Percentiles rank a stretch among this genome's conserved stretches.
Conservation (phyloP, 2,888 invertebrate genomes). For the Icerya purchasi region DNA sequence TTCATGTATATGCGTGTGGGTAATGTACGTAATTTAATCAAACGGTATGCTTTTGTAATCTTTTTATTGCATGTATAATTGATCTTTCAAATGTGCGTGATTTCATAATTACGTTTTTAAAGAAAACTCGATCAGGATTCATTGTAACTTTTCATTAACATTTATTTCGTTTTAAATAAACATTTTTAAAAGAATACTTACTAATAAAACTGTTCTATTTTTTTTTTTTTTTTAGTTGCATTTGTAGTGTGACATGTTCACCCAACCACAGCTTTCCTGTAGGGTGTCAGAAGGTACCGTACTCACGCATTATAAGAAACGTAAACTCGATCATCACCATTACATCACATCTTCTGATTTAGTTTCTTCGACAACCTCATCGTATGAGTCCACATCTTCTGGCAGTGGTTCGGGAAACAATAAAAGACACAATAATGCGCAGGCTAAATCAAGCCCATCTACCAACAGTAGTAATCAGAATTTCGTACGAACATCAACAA, state of each 20-base stretch:
- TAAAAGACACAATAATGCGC: constrained; percentile 15
- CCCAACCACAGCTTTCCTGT: constrained; percentile 33
- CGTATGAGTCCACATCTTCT: constrained; percentile 10
- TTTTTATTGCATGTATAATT: not conserved
- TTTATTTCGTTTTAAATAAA: not conserved
- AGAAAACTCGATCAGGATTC: too few species aligned
- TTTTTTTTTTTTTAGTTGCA: constrained; percentile 29
- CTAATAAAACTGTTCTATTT: not conserved
- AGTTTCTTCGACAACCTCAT: constrained; percentile 13
- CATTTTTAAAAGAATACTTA: not conserved
- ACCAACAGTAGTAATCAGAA: constrained; percentile 28
- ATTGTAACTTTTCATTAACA: not conserved
- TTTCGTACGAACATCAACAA: constrained; percentile 42
- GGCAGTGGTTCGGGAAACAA: constrained; percentile 13
- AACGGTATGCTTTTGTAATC: not conserved
- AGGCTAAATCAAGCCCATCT: constrained; percentile 15
- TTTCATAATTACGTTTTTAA: too few species aligned
- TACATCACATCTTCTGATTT: constrained; percentile 15
- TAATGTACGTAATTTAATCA: not conserved
- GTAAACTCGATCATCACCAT: constrained; percentile 26
- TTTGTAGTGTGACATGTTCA: constrained; percentile 77
- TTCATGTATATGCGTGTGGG: not conserved
- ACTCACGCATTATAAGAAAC: constrained; percentile 27
- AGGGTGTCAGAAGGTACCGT: constrained; percentile 16
- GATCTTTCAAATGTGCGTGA: too few species aligned